A percentile compares a stretch with the other conserved stretches of the same genome.
Evolutionary conservation across 1,140 invertebrate genomes (phyloP).

Genomic region (Cyrtorhinus lividipennis): DNA sequence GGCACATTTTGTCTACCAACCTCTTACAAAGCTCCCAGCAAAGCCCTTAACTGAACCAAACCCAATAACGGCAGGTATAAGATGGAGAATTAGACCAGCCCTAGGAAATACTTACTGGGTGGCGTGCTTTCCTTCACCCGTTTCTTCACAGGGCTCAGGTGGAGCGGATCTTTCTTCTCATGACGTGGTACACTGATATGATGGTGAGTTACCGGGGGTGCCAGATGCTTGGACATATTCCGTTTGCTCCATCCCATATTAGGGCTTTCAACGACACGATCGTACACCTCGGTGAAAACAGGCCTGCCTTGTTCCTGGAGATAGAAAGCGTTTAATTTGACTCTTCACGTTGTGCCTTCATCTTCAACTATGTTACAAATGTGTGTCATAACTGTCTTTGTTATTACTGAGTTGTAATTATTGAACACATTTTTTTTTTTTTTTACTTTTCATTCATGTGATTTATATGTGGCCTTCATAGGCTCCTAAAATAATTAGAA

Average conservation of each 20-base stretch:
- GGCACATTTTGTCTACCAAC: too few species aligned
- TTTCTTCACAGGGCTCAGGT: slow-evolving; percentile 93
- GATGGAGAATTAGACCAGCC: too few species aligned
- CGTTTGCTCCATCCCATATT: slow-evolving; percentile 23
- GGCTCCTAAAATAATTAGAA: too few species aligned
- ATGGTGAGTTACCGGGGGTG: slow-evolving; percentile 31
- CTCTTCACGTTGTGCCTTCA: not conserved
- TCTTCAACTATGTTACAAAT: too few species aligned
- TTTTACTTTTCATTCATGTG: too few species aligned
- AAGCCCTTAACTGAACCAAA: too few species aligned
- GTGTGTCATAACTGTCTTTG: too few species aligned
- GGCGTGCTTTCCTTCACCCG: slow-evolving; percentile 94
- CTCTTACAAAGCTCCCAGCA: too few species aligned
- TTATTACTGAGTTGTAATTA: too few species aligned
- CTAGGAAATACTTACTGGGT: slow-evolving; percentile 44
- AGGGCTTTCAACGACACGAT: slow-evolving; percentile 26
- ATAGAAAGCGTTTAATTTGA: slow-evolving; percentile 14
- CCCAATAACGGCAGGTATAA: too few species aligned
- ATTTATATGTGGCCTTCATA: too few species aligned
- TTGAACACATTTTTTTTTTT: too few species aligned
- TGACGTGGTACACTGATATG: slow-evolving; percentile 27
- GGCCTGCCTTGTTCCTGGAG: slow-evolving; percentile 40
- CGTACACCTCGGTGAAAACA: slow-evolving; percentile 28
- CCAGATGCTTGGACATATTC: slow-evolving; percentile 21
- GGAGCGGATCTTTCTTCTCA: slow-evolving; percentile 77